phyloP scores from a whole-genome alignment of 2,797 vertebrate species.

The Eulemur rubriventer region DNA sequence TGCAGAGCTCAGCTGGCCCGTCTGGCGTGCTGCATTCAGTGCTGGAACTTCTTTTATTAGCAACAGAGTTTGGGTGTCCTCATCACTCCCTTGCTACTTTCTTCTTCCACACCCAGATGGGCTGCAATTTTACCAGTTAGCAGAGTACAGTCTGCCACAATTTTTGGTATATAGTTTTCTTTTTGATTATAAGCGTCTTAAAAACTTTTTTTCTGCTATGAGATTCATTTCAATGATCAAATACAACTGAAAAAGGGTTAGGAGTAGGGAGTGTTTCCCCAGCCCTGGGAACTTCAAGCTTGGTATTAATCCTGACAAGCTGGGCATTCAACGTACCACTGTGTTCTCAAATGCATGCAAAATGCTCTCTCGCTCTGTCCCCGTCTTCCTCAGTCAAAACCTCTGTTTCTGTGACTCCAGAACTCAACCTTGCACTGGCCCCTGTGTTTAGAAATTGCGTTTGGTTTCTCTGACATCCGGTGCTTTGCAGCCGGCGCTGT shows the following conservation, averaged over 20 bases:
- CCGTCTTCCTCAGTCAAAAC: not conserved
- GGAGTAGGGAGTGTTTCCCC: not conserved
- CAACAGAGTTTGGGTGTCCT: too few species aligned
- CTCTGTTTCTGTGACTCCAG: not conserved
- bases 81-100: rapidly evolving
- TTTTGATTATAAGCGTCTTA: not conserved
- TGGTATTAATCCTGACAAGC: rapidly evolving
- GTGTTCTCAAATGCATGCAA: not conserved
- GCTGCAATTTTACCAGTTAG: not conserved
- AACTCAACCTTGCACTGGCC: not conserved
- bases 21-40: not conserved
- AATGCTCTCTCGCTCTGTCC: not conserved
- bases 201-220: not conserved
- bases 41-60: not conserved
- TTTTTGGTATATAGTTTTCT: not conserved
- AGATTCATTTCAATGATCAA: not conserved
- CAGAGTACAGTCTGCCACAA: rapidly evolving
- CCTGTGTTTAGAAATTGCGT: not conserved
- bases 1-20: too few species aligned
- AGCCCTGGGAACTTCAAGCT: not conserved
- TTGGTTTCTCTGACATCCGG: rapidly evolving
- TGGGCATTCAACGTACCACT: rapidly evolving
- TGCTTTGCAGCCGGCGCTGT: rapidly evolving
- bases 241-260: not conserved
- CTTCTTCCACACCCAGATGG: not conserved